A percentile compares a stretch with the other conserved stretches of the same genome.
phyloP scores from a whole-genome alignment of 2,888 invertebrate species.

The Drosophila colorata region DNA sequence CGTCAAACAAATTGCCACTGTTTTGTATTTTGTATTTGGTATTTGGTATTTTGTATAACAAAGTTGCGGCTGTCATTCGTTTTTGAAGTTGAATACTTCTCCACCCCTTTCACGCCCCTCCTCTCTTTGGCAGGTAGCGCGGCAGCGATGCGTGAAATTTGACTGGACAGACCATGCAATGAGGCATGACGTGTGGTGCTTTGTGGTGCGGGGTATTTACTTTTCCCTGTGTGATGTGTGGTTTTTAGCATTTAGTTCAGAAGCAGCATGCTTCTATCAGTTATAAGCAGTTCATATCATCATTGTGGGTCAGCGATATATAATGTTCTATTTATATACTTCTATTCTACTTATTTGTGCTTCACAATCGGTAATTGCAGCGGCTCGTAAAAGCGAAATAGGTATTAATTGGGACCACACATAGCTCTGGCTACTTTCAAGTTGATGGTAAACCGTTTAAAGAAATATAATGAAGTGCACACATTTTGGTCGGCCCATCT shows the following conservation, averaged over 20 bases:
- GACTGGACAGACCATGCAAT: slow-evolving; percentile 66
- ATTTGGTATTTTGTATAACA: slow-evolving; percentile 63
- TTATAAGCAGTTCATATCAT: slow-evolving; percentile 26
- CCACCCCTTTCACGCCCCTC: background rate
- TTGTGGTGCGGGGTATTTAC: slow-evolving; percentile 25
- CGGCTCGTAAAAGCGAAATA: background rate
- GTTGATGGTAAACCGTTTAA: background rate
- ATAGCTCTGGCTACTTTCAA: background rate
- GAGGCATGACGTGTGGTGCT: slow-evolving; percentile 55
- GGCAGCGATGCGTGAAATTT: slow-evolving; percentile 64
- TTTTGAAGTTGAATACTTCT: slow-evolving; percentile 22
- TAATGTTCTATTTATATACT: slow-evolving; percentile 10
- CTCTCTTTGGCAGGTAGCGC: slow-evolving; percentile 20
- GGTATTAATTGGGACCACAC: background rate
- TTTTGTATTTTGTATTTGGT: slow-evolving; percentile 61
- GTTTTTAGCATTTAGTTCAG: slow-evolving; percentile 18
- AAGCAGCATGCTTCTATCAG: slow-evolving; percentile 13
- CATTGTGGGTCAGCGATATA: slow-evolving; percentile 28
- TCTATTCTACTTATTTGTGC: slow-evolving; percentile 11
- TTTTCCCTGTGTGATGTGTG: slow-evolving; percentile 34
- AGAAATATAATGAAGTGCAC: too few relatives aligned
- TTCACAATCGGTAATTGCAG: background rate
- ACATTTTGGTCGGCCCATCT: too few relatives aligned
- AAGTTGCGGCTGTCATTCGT: slow-evolving; percentile 61
- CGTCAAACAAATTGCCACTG: slow-evolving; percentile 65